Percentiles rank a stretch among this genome's conserved stretches.
Conservation (phyloP, 2,888 invertebrate species). For the Papilio demoleus region DNA sequence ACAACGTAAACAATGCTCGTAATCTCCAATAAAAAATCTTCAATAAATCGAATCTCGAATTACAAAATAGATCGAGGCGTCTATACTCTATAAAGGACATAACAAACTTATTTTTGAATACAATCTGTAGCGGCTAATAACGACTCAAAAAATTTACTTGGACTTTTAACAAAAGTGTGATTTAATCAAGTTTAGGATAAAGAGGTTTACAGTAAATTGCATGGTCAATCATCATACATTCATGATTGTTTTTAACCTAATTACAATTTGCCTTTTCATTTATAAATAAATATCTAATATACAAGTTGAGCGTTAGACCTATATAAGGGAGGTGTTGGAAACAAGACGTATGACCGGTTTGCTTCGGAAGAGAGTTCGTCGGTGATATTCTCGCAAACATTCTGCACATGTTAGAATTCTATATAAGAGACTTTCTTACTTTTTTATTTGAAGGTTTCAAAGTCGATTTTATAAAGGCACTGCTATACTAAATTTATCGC, state of each 20-base stretch:
- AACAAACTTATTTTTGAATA: too few relatives aligned
- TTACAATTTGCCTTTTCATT: slow-evolving; percentile 20
- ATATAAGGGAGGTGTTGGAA: slow-evolving; percentile 39
- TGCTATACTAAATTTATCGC: background rate
- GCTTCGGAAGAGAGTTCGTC: slow-evolving; percentile 38
- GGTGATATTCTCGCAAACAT: slow-evolving; percentile 36
- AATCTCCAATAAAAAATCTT: too few relatives aligned
- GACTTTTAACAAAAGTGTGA: too few relatives aligned
- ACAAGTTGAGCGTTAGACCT: slow-evolving; percentile 6
- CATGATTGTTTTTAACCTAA: slow-evolving; percentile 3
- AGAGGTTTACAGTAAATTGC: too few relatives aligned
- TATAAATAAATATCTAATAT: slow-evolving; percentile 13
- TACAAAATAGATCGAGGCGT: too few relatives aligned
- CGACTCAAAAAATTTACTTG: too few relatives aligned
- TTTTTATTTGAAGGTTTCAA: slow-evolving; percentile 30
- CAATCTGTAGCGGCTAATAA: too few relatives aligned
- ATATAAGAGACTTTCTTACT: slow-evolving; percentile 38
- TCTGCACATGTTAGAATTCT: slow-evolving; percentile 40
- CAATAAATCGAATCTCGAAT: too few relatives aligned
- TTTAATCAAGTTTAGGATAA: too few relatives aligned
- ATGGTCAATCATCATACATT: too few relatives aligned
- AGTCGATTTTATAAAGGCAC: slow-evolving; percentile 10
- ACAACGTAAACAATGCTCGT: too few relatives aligned
- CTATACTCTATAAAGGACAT: too few relatives aligned
- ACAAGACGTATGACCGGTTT: slow-evolving; percentile 35